Base-by-base conservation (phyloP, 2,888 invertebrate species). In the Nowickia ferox region DNA sequence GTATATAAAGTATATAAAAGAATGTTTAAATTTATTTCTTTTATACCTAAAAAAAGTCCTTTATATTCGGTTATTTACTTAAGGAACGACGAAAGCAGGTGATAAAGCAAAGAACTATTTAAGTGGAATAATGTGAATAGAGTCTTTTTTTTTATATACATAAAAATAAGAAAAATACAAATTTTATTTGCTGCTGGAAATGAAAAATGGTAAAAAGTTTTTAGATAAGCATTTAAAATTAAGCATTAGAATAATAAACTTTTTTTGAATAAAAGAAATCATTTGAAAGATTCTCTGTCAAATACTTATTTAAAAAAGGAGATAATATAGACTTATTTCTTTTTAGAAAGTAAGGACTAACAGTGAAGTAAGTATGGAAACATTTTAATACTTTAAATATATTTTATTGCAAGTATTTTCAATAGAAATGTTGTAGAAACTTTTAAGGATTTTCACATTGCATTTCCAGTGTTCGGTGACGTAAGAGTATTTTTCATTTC, bases 1-100 rank as follows among this genome's bases (percentile, higher is more conserved):
- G 59, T 17, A 42, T 42, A 42, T n/a, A 61, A 69, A 22, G 53
- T 61, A 40, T 17, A 69, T 57, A 71, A 80, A 72, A 80, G 80
- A 53, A 57, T 48, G 40, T 63, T 40, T 53, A 68, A 57, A 75
- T 71, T 42, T 78, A 40, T 42, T 53, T 53, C 38, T 53, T 72
- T 71, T 13, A 51, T 68, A 68, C 38, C 17, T 38, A 22, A 15
- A 55, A 6, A 30, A 65, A 53, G 17, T 51, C 22, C 15, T 71
- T 71, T 77, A 40, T 71, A 46, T 65, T 72, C 72, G 59, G 44
- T 38, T 57, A 30, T 48, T 68, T 59, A 30, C 17, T 71, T 53
- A 30, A 53, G 10, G n/a, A 40, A 11, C 13, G 11, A 15, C 4
- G 13, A 30, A 44, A 30, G 6, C 30, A 30, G 22, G 71, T 53